Conservation (phyloP, 2,888 invertebrate species). For the Agrochola macilenta region DNA sequence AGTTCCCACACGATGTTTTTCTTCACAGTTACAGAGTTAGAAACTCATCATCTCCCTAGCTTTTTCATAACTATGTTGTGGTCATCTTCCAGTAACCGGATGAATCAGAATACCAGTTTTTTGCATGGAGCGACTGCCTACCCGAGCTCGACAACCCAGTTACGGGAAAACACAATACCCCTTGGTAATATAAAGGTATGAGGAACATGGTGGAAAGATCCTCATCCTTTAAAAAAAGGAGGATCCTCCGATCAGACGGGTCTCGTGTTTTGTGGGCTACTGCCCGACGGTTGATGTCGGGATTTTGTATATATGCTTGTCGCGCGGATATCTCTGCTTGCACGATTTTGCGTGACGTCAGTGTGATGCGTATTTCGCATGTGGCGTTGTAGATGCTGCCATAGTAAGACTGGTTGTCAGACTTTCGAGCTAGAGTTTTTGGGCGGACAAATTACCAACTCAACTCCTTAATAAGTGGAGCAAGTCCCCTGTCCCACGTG, state of each 20-base stretch:
- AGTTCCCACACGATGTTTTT: too few relatives aligned
- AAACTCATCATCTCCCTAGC: not conserved
- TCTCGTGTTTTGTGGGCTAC: not conserved
- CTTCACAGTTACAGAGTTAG: not conserved
- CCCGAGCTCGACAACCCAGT: not conserved
- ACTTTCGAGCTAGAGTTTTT: not conserved
- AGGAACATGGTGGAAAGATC: not conserved
- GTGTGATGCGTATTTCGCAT: not conserved
- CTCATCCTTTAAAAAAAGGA: not conserved
- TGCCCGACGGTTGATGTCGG: not conserved
- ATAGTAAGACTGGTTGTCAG: too few relatives aligned
- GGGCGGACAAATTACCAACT: not conserved
- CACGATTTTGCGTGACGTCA: not conserved
- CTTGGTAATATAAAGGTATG: not conserved
- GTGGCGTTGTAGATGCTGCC: not conserved
- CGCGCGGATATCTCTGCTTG: not conserved
- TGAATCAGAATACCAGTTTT: too few relatives aligned
- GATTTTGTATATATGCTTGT: not conserved
- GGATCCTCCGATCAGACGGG: not conserved
- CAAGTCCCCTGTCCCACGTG: constrained; percentile 20
- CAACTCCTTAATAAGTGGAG: constrained; percentile 20
- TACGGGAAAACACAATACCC: not conserved
- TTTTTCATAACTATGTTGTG: not conserved
- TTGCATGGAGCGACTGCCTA: not conserved
- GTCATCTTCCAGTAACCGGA: not conserved